Percentiles rank a stretch among this genome's conserved stretches.
Evolutionary conservation across 2,888 invertebrate genomes (phyloP).

Genomic region (Blera fallax): DNA sequence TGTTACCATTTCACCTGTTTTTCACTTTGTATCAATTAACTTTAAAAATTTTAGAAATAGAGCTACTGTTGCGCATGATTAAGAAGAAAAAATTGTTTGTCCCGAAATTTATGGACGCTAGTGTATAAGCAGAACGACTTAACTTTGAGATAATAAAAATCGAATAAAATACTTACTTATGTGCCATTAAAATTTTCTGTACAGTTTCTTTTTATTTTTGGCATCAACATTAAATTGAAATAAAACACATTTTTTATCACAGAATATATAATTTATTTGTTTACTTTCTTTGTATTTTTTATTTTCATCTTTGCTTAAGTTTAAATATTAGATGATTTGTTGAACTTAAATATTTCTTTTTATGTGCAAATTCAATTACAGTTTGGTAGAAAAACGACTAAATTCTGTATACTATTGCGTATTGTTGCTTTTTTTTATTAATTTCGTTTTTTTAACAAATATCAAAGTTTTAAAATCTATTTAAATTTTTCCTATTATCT

Average conservation of each 20-base stretch:
- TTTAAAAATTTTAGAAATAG: too few species aligned
- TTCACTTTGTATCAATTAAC: too few species aligned
- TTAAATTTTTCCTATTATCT: constrained; percentile 24
- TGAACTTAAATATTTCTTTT: constrained; percentile 14
- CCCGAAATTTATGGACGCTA: too few species aligned
- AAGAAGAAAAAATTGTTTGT: too few species aligned
- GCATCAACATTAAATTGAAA: not conserved
- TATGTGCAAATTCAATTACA: constrained; percentile 50
- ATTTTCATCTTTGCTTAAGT: constrained; percentile 38
- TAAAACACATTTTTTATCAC: constrained; percentile 51
- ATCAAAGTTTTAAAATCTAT: constrained; percentile 11
- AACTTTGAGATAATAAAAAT: too few species aligned
- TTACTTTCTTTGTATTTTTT: constrained; percentile 39
- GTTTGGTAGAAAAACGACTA: constrained; percentile 65
- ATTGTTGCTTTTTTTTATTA: not conserved
- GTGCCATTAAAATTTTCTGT: too few species aligned
- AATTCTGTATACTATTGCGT: constrained; percentile 44
- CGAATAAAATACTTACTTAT: too few species aligned
- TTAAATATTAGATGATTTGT: constrained; percentile 53
- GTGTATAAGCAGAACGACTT: too few species aligned
- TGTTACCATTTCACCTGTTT: too few species aligned
- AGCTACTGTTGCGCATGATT: too few species aligned
- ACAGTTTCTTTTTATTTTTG: too few species aligned
- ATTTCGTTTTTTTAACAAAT: constrained; percentile 21
- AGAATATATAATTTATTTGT: constrained; percentile 71